These are phyloP conservation scores for Apamea epomidion DNA, from an alignment of 2,888 invertebrate species.

Conservation along the genomic window DNA sequence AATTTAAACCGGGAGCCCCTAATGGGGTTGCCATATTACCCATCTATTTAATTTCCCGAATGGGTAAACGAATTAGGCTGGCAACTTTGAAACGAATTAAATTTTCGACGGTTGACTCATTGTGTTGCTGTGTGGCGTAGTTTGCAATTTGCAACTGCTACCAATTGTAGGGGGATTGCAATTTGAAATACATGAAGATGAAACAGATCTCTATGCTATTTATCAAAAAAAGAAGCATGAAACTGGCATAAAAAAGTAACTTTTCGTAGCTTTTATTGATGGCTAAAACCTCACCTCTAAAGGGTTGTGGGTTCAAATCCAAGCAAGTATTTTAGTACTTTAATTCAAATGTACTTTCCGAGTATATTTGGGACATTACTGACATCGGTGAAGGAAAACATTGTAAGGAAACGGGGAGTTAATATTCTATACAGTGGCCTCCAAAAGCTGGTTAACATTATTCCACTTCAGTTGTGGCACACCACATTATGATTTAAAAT, in stretches of 20 bases:
- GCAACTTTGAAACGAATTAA: conserved; percentile 88
- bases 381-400: too few species aligned
- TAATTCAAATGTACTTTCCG: too few species aligned
- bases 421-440: too few species aligned
- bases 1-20: conserved; percentile 78
- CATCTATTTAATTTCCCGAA: conserved; percentile 90
- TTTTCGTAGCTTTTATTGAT: not conserved
- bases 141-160: conserved; percentile 59
- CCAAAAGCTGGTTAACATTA: too few species aligned
- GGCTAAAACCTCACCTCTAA: too few species aligned
- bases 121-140: conserved; percentile 61
- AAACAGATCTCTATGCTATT: not conserved
- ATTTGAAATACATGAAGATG: not conserved
- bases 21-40: conserved; percentile 89
- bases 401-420: too few species aligned
- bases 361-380: too few species aligned
- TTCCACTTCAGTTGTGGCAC: too few species aligned
- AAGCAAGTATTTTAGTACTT: too few species aligned
- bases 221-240: not conserved
- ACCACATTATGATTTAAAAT: too few species aligned
- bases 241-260: not conserved
- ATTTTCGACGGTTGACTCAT: conserved; percentile 87
- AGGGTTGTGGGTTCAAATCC: too few species aligned
- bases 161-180: conserved; percentile 53
- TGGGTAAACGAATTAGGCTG: conserved; percentile 89